Evolutionary conservation across 2,113 vertebrate species (phyloP).

Genomic region (Hassar affinis): DNA sequence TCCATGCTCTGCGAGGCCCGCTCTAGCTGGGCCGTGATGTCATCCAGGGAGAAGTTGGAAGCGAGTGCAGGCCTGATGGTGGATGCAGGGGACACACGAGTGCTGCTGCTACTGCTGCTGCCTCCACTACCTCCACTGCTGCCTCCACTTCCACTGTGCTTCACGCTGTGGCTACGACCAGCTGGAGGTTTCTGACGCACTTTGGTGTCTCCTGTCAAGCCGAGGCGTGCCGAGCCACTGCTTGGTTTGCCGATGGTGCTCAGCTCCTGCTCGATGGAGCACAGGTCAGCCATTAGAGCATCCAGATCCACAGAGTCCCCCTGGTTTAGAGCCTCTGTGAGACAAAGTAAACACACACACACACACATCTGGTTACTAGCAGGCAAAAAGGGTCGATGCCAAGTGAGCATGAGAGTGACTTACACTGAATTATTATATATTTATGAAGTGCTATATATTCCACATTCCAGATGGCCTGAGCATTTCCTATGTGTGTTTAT

Average conservation of each 20-base stretch:
- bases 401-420: background rate
- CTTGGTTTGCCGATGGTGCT: constrained; percentile 84
- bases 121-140: constrained; percentile 66
- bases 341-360: constrained; percentile 58
- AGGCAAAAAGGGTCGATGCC: background rate
- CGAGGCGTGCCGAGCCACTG: constrained; percentile 69
- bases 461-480: background rate
- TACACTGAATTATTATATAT: background rate
- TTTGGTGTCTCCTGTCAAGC: constrained; percentile 74
- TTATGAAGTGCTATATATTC: background rate
- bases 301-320: constrained; percentile 94
- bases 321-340: constrained; percentile 92
- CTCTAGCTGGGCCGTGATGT: constrained; percentile 95
- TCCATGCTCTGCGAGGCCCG: constrained; percentile 98
- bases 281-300: constrained; percentile 95
- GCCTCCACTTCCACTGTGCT: constrained; percentile 66
- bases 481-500: background rate
- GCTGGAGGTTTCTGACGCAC: constrained; percentile 80
- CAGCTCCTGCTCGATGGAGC: constrained; percentile 96
- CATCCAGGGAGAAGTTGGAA: constrained; percentile 91
- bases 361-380: background rate
- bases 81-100: constrained; percentile 76
- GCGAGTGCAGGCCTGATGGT: constrained; percentile 72
- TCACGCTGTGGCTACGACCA: constrained; percentile 71
- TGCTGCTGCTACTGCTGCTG: constrained; percentile 78